These are phyloP conservation scores for Ia io DNA, from an alignment of 2,113 vertebrate genomes.

Conservation along the genomic window DNA sequence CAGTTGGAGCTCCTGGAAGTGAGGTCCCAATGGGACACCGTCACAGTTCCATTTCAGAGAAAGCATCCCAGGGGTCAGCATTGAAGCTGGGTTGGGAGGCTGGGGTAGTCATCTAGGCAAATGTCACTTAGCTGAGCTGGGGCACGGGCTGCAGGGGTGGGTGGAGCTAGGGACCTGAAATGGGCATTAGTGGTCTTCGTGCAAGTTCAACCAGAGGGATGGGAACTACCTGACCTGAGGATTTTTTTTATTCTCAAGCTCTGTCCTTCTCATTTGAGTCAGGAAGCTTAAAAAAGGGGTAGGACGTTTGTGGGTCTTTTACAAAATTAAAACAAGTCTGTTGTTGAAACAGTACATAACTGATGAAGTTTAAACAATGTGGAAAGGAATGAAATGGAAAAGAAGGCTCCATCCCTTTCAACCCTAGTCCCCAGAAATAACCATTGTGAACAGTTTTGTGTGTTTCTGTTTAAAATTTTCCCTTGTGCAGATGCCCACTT, in stretches of 20 bases:
- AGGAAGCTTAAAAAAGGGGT: background rate
- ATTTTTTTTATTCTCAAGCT: background rate
- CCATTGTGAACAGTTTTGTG: background rate
- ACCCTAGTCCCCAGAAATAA: background rate
- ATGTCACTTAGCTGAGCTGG: background rate
- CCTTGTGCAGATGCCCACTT: background rate
- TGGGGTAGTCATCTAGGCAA: background rate
- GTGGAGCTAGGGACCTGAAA: background rate
- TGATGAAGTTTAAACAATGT: background rate
- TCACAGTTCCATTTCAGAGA: background rate
- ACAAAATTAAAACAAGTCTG: background rate
- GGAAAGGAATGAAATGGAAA: background rate
- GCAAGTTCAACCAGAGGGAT: background rate
- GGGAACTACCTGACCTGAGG: background rate
- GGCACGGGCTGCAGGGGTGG: background rate
- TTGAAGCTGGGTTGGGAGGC: background rate
- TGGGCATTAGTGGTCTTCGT: background rate
- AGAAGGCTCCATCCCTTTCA: background rate
- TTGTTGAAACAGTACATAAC: background rate
- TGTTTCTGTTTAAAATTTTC: background rate
- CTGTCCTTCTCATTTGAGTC: background rate
- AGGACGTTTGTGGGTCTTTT: background rate
- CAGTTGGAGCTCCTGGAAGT: background rate
- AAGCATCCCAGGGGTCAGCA: background rate
- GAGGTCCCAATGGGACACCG: background rate